A percentile compares a stretch with the other conserved stretches of the same genome.
These are phyloP conservation scores for Plemyria rubiginata DNA, from an alignment of 2,888 invertebrate genomes.

Conservation along the genomic window DNA sequence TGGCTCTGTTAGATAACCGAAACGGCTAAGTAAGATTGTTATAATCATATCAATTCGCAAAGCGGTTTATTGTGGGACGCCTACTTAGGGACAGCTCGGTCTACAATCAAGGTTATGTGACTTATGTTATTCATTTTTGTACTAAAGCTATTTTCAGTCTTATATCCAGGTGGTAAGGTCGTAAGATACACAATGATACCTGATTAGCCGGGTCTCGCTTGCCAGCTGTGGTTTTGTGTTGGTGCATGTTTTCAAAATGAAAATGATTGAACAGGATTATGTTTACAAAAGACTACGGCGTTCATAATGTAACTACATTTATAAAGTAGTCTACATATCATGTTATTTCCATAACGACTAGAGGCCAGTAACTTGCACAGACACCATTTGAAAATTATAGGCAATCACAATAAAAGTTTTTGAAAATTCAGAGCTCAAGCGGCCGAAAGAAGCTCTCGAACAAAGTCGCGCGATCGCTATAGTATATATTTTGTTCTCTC, in stretches of 20 bases:
- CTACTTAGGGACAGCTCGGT: slow-evolving; percentile 33
- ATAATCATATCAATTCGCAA: slow-evolving; percentile 18
- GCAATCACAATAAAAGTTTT: no score
- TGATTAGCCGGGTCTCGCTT: slow-evolving; percentile 14
- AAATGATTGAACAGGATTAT: neutral
- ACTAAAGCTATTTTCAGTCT: neutral
- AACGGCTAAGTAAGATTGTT: neutral
- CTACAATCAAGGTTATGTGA: slow-evolving; percentile 50
- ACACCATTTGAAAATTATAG: no score
- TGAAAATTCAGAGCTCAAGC: no score
- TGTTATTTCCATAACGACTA: no score
- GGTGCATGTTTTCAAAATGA: neutral
- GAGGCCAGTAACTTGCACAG: no score
- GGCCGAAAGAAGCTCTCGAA: no score
- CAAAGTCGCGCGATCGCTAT: no score
- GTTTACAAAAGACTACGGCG: neutral
- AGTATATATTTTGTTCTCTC: neutral
- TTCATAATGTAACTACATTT: no score
- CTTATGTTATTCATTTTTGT: slow-evolving; percentile 30
- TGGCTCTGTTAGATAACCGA: no score
- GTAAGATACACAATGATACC: neutral
- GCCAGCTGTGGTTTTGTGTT: slow-evolving; percentile 16
- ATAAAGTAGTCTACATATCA: no score
- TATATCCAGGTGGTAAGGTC: slow-evolving; percentile 1
- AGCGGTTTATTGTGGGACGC: slow-evolving; percentile 32